A percentile compares a stretch with the other conserved stretches of the same genome.
Conservation (phyloP, 2,888 invertebrate genomes). For the Hirtodrosophila cameraria region DNA sequence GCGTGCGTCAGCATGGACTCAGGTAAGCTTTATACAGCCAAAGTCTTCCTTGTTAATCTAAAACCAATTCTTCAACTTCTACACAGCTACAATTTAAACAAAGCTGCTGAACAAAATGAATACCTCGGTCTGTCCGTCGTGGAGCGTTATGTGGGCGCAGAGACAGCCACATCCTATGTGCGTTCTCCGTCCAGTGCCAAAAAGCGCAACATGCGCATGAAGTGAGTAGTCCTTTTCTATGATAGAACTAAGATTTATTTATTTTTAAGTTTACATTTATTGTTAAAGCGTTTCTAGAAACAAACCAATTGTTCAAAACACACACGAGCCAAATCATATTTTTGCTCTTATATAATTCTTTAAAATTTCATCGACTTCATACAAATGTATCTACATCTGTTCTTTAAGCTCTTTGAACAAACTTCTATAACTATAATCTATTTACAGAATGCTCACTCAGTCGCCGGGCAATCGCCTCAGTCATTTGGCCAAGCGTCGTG, state of each 20-base stretch:
- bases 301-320: too few relatives aligned
- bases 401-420: too few relatives aligned
- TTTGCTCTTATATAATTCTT: too few relatives aligned
- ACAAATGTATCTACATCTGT: too few relatives aligned
- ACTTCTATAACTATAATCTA: constrained; percentile 6
- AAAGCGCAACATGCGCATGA: constrained; percentile 86
- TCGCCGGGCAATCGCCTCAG: constrained; percentile 91
- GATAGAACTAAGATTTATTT: too few relatives aligned
- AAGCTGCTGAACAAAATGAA: constrained; percentile 89
- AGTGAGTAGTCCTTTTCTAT: constrained; percentile 83
- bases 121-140: constrained; percentile 87
- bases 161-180: constrained; percentile 87
- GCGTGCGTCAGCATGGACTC: constrained; percentile 88
- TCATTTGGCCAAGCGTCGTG: constrained; percentile 90
- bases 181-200: constrained; percentile 87
- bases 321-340: too few relatives aligned
- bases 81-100: constrained; percentile 89
- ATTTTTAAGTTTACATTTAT: too few relatives aligned
- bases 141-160: constrained; percentile 89
- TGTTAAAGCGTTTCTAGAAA: background rate
- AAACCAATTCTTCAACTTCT: constrained; percentile 45
- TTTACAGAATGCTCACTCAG: constrained; percentile 84
- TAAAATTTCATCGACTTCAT: too few relatives aligned
- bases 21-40: constrained; percentile 86
- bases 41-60: background rate